phyloP scores from a whole-genome alignment of 2,888 invertebrate species.

The Drosophila cognata region DNA sequence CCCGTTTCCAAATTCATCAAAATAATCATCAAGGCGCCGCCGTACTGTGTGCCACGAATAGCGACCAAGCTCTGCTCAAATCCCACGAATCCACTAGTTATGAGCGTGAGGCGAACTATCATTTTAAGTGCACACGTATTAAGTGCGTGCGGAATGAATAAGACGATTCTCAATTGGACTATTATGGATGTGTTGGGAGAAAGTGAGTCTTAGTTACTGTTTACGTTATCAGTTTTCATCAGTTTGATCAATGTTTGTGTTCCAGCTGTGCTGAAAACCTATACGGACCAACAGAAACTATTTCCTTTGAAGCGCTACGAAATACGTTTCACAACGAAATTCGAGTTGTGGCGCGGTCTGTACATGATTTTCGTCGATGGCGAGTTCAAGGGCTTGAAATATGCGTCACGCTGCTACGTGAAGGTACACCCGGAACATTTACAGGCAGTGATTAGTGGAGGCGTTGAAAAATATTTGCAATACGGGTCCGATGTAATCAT shows the following conservation, averaged over 20 bases:
- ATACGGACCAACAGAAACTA: not conserved
- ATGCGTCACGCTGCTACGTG: constrained; percentile 54
- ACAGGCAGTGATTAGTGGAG: constrained; percentile 57
- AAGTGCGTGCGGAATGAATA: not conserved
- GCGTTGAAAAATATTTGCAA: not conserved
- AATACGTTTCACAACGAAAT: not conserved
- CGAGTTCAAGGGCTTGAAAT: not conserved
- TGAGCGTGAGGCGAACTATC: not conserved
- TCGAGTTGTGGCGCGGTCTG: constrained; percentile 19
- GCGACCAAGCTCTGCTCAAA: not conserved
- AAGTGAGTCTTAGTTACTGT: constrained; percentile 16
- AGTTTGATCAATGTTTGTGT: not conserved
- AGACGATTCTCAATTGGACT: constrained; percentile 22
- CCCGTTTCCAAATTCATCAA: not conserved
- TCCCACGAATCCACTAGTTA: not conserved
- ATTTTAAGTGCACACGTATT: not conserved
- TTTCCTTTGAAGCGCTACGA: constrained; percentile 26
- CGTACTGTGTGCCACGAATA: constrained; percentile 22
- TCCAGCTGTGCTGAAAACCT: constrained; percentile 3
- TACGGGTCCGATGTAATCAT: not conserved
- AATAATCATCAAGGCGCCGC: not conserved
- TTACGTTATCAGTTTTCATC: not conserved
- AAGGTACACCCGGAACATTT: not conserved
- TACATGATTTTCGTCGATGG: constrained; percentile 39
- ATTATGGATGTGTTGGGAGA: constrained; percentile 17